These are phyloP conservation scores for Orbicella faveolata DNA, from an alignment of 64 coral and sea anemone genomes.

Conservation along the genomic window DNA sequence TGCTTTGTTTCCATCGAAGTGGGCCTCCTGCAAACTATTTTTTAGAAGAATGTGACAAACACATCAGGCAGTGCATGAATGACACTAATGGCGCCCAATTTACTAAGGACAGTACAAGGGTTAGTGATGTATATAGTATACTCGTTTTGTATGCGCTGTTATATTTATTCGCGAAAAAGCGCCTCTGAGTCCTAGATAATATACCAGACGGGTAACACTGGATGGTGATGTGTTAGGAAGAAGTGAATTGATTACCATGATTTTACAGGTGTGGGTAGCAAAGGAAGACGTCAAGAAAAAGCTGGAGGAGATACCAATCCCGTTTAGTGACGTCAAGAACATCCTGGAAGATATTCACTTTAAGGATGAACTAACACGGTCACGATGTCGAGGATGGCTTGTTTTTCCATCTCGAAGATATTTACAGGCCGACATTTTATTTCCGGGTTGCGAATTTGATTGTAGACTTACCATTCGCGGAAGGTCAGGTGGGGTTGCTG, in stretches of 20 bases:
- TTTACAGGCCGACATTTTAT: not conserved
- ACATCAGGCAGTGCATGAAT: too few species aligned
- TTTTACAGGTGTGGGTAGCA: not conserved
- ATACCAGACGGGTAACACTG: not conserved
- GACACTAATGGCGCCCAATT: too few species aligned
- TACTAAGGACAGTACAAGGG: too few species aligned
- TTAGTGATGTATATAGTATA: too few species aligned
- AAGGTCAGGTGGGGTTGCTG: not conserved
- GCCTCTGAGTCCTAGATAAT: not conserved
- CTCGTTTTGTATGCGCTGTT: too few species aligned
- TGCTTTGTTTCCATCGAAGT: too few species aligned
- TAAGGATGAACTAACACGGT: slow-evolving; percentile 5
- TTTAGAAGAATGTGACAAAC: too few species aligned
- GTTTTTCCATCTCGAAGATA: not conserved
- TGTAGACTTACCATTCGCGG: slow-evolving; percentile 1
- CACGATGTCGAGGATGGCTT: slow-evolving; percentile 18
- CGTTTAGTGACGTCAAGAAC: slow-evolving; percentile 37
- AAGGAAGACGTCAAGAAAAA: not conserved
- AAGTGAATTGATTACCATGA: not conserved
- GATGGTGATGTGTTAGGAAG: too few species aligned
- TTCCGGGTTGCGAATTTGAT: slow-evolving; percentile 40
- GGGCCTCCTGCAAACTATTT: too few species aligned
- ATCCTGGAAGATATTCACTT: slow-evolving; percentile 16
- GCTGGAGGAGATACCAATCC: not conserved
- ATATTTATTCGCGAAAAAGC: not conserved